Conservation (phyloP, 2,888 invertebrate genomes). For the Plusia festucae region DNA sequence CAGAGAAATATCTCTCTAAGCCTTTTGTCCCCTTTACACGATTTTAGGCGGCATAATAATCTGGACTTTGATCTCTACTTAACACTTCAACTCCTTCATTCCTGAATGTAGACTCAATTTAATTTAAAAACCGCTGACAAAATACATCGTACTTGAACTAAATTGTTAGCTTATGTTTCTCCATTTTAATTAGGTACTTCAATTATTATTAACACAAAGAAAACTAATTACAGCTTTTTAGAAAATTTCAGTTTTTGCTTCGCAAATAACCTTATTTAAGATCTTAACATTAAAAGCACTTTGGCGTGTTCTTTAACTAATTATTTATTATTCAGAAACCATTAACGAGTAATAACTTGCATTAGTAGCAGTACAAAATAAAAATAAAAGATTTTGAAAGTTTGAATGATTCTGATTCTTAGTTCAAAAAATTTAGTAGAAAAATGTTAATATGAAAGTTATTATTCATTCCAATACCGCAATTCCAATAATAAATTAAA, state of each 20-base stretch:
- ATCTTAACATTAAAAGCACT: not conserved
- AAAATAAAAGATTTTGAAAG: not conserved
- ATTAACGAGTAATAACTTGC: not conserved
- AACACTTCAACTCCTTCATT: constrained; percentile 24
- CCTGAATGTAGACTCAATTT: constrained; percentile 34
- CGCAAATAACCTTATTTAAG: not conserved
- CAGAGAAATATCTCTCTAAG: constrained; percentile 19
- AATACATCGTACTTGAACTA: constrained; percentile 13
- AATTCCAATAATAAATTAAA: too few species aligned
- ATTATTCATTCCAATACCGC: not conserved
- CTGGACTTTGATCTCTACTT: constrained; percentile 37
- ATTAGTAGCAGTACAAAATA: not conserved
- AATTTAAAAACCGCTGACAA: constrained; percentile 29
- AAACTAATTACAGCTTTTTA: not conserved
- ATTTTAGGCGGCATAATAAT: constrained; percentile 47
- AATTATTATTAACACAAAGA: constrained; percentile 3
- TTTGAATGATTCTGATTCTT: not conserved
- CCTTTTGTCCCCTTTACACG: constrained; percentile 32
- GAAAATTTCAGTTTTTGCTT: not conserved
- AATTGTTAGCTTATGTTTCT: not conserved
- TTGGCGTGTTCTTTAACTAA: not conserved
- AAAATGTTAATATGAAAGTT: not conserved
- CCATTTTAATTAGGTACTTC: not conserved
- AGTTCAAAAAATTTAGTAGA: too few species aligned
- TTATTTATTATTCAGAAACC: not conserved